Evolutionary conservation across 2,797 vertebrate species (phyloP).

Genomic region (Cheirogaleus major): DNA sequence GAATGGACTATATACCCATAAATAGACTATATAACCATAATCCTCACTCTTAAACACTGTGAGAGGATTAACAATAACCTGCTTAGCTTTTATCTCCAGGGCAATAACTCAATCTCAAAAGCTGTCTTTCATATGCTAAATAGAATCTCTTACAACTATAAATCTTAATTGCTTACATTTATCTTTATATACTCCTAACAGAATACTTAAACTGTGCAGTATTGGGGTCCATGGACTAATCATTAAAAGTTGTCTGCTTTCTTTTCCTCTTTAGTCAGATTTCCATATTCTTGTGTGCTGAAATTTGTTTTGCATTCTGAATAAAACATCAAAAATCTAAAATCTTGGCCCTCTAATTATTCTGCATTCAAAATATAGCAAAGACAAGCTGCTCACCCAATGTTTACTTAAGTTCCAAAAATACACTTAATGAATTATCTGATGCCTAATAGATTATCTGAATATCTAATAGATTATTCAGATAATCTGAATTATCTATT

Average conservation of each 20-base stretch:
- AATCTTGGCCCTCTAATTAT: neutral
- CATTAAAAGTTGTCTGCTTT: neutral
- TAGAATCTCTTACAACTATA: neutral
- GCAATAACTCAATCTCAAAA: slow-evolving; percentile 17
- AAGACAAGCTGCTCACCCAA: neutral
- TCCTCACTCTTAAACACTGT: neutral
- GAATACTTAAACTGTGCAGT: neutral
- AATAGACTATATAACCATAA: neutral
- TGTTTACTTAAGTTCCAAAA: neutral
- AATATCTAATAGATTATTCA: too few relatives aligned
- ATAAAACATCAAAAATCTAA: slow-evolving; percentile 16
- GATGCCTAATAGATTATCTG: too few relatives aligned
- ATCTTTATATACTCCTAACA: neutral
- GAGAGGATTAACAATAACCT: slow-evolving; percentile 1
- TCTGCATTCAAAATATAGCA: slow-evolving; percentile 16
- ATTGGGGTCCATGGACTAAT: neutral
- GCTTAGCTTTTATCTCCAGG: slow-evolving; percentile 11
- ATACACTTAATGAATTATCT: neutral
- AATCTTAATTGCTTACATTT: neutral
- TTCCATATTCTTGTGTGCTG: neutral
- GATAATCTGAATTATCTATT: neutral
- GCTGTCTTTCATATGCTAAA: neutral
- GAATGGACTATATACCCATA: neutral
- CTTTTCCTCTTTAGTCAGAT: neutral
- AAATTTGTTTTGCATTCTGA: slow-evolving; percentile 15